Evolutionary conservation across 1,140 invertebrate genomes (phyloP).

Genomic region (Platyscapa corneri): DNA sequence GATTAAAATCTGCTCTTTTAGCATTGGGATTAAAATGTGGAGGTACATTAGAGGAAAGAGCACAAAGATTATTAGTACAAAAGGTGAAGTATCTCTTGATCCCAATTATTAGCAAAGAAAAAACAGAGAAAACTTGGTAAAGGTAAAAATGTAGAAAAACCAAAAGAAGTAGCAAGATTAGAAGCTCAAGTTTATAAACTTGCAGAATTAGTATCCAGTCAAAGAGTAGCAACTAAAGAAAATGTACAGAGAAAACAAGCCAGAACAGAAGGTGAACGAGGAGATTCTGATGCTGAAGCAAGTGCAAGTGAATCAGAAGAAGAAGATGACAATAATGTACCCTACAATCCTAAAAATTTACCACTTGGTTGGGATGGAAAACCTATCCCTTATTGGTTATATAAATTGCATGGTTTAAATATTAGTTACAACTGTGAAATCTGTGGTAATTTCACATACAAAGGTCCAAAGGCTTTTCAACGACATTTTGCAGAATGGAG

Average conservation of each 20-base stretch:
- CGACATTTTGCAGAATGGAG: slow-evolving; percentile 99
- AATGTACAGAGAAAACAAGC: slow-evolving; percentile 99
- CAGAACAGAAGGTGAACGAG: slow-evolving; percentile 93
- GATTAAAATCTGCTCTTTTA: slow-evolving; percentile 97
- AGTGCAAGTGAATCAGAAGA: slow-evolving; percentile 90
- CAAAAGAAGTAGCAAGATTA: slow-evolving; percentile 87
- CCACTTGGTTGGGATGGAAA: slow-evolving; percentile 99
- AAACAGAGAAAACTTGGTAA: slow-evolving; percentile 80
- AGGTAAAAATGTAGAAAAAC: slow-evolving; percentile 81
- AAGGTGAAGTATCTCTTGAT: slow-evolving; percentile 94
- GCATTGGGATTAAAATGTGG: slow-evolving; percentile 99
- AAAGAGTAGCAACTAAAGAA: slow-evolving; percentile 94
- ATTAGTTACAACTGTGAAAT: slow-evolving; percentile 99
- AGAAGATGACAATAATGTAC: slow-evolving; percentile 93
- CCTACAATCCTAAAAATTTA: slow-evolving; percentile 99
- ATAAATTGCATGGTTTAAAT: slow-evolving; percentile 99
- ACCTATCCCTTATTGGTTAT: slow-evolving; percentile 99
- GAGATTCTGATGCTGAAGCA: slow-evolving; percentile 94
- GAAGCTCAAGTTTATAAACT: slow-evolving; percentile 94
- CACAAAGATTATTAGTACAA: slow-evolving; percentile 96
- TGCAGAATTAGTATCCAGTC: slow-evolving; percentile 86
- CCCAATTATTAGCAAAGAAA: slow-evolving; percentile 92
- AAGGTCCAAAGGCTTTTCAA: slow-evolving; percentile 99
- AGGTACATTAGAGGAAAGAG: slow-evolving; percentile 97
- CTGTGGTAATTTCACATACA: slow-evolving; percentile 99